Base-by-base conservation (phyloP, 2,888 invertebrate genomes). In the Plagiodera versicolora region DNA sequence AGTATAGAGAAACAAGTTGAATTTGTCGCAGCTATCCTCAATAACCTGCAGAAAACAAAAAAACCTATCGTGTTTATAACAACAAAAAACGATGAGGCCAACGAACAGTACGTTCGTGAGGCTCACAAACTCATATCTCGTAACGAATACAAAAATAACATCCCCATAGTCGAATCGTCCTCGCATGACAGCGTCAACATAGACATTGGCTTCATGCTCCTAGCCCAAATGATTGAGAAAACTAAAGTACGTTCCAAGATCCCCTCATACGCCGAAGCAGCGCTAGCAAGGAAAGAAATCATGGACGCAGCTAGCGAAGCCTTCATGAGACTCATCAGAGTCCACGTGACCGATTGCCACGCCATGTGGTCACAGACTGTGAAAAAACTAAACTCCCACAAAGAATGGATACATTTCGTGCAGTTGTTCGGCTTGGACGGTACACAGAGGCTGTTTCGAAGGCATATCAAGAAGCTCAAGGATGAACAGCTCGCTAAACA, bases 161-260 rank as follows among this genome's bases (percentile, higher is more conserved):
- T 98, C 71, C 90, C 92, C 2, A 83, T 98, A 46, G 89, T 98
- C 57, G 98, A 98, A 83, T 94, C 95, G 0, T 98, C 97, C 6
- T 90, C 98, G 14, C 95, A 97, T 76, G 94, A 95, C 75, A 96
- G 95, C 74, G 95, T 98, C 67, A 98, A 98, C 78, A 92, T 97
- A 39, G 97, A 98, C 76, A 85, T 92, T 74, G 94, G 97, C 20
- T 94, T 96, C 78, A 85, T 95, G 74, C 83, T 94, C 56, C 81
- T 98, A 59, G 96, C 95, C 24, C 96, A 97, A 82, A 87, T 95
- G 82, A 90, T 96, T 67, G 97, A 98, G 77, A 91, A 94, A 77
- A 89, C 91, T 46, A 95, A 95, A 81, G 87, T 90, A 60, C 80
- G 84, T 52, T 79, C 85, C 44, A 89, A 90, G 78, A 83, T 89